A percentile compares a stretch with the other conserved stretches of the same genome.
phyloP scores from a whole-genome alignment of 2,797 vertebrate genomes.

The Hyperoplus lanceolatus region DNA sequence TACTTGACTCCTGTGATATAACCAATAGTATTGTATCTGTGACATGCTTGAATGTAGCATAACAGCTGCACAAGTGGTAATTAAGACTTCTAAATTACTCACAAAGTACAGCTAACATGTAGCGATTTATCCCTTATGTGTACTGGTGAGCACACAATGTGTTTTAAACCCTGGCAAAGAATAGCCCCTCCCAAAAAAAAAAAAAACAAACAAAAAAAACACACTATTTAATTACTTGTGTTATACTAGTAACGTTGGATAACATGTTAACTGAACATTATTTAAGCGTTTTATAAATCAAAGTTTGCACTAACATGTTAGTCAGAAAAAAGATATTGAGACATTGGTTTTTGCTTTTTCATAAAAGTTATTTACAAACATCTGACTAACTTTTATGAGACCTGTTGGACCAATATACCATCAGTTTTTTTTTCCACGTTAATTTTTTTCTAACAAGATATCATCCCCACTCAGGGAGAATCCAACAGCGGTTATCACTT shows the following conservation, averaged over 20 bases:
- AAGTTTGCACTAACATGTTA: too few species aligned
- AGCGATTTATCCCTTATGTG: background rate
- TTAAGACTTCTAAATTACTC: background rate
- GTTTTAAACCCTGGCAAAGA: background rate
- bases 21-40: background rate
- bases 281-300: too few species aligned
- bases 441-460: slow-evolving; percentile 1
- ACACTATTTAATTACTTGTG: too few species aligned
- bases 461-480: slow-evolving; percentile 12
- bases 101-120: background rate
- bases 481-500: slow-evolving; percentile 24
- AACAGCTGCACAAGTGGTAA: background rate
- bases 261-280: too few species aligned
- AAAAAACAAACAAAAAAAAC: background rate
- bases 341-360: background rate
- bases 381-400: background rate
- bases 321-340: background rate
- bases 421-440: slow-evolving; percentile 5
- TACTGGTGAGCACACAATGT: background rate
- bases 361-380: background rate
- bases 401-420: background rate
- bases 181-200: background rate
- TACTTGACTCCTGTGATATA: background rate
- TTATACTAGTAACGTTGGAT: background rate
- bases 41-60: background rate